These are phyloP conservation scores for Nanorana parkeri DNA, from an alignment of 2,113 vertebrate species.

Conservation along the genomic window DNA sequence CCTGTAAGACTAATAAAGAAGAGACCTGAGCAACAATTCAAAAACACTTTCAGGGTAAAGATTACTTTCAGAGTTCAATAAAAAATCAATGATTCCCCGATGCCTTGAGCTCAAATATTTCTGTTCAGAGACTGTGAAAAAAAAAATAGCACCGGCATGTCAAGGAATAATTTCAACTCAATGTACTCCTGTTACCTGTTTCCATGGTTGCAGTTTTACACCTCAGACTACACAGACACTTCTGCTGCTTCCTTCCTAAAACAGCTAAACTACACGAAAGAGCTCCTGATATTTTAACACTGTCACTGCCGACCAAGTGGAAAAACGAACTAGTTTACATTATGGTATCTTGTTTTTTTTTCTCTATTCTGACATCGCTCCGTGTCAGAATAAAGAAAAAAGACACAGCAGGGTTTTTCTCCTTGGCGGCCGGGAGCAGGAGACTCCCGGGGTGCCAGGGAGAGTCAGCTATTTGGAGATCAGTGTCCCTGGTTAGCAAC, in stretches of 20 bases:
- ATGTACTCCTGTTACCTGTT: constrained; percentile 29
- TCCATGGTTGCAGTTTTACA: constrained; percentile 14
- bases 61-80: constrained; percentile 25
- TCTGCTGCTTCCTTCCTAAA: constrained; percentile 41
- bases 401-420: too few species aligned
- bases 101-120: constrained; percentile 29
- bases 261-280: constrained; percentile 18
- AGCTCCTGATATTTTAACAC: constrained; percentile 27
- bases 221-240: constrained; percentile 42
- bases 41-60: constrained; percentile 60
- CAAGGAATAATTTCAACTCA: constrained; percentile 26
- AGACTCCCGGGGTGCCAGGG: too few species aligned
- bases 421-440: too few species aligned
- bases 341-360: too few species aligned
- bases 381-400: too few species aligned
- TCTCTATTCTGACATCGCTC: too few species aligned
- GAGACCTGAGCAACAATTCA: constrained; percentile 29
- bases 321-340: neutral
- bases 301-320: neutral
- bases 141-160: neutral
- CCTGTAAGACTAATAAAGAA: constrained; percentile 1
- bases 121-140: constrained; percentile 28
- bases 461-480: too few species aligned
- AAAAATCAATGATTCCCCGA: constrained; percentile 40
- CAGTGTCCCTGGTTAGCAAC: too few species aligned